phyloP scores from a whole-genome alignment of 2,113 vertebrate species.

The Poeciliopsis occidentalis region DNA sequence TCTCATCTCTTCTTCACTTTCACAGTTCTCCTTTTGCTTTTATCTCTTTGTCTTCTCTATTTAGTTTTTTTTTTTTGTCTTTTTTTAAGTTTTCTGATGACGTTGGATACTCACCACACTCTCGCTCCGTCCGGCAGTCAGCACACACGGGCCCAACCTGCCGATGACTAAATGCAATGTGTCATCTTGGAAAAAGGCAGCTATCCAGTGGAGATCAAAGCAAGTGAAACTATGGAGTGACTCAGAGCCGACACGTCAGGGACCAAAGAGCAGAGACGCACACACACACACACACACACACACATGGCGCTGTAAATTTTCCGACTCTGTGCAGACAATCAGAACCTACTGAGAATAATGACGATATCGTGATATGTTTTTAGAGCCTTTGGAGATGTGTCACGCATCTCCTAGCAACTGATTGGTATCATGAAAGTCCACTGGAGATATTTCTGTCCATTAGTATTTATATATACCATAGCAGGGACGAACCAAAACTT shows the following conservation, averaged over 20 bases:
- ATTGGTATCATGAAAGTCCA: conserved; percentile 12
- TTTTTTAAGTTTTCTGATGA: not conserved
- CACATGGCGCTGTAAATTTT: conserved; percentile 3
- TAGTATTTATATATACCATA: conserved; percentile 13
- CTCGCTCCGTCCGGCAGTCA: conserved; percentile 7
- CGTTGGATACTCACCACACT: not conserved
- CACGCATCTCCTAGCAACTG: conserved; percentile 49
- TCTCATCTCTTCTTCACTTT: not conserved
- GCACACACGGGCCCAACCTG: conserved; percentile 25
- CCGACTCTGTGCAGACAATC: conserved; percentile 16
- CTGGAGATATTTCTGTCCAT: not conserved
- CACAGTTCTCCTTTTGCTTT: not conserved
- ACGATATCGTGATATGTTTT: conserved; percentile 5
- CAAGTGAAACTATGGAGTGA: conserved; percentile 20
- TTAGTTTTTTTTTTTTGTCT: not conserved
- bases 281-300: not conserved
- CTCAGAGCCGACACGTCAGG: conserved; percentile 28
- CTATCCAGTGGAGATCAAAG: conserved; percentile 36
- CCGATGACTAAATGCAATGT: conserved; percentile 34
- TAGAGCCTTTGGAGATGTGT: conserved; percentile 22
- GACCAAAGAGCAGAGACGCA: not conserved
- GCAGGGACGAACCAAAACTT: not conserved
- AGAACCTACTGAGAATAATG: conserved; percentile 17
- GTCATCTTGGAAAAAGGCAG: conserved; percentile 30
- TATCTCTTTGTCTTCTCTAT: conserved; percentile 31